Evolutionary conservation across 2,113 vertebrate species (phyloP).

Genomic region (Grammomys dolichurus): DNA sequence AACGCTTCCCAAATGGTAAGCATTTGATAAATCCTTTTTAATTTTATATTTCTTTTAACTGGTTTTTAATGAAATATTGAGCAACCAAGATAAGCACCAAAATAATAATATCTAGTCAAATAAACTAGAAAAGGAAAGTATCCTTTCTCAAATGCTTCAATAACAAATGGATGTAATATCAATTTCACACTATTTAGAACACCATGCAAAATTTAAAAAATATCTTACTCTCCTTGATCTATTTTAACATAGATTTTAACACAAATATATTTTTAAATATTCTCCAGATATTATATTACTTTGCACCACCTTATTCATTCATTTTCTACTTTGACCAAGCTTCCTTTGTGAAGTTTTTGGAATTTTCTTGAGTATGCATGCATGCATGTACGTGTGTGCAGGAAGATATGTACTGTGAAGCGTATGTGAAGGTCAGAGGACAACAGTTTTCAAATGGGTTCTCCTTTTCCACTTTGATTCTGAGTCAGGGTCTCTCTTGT

Average conservation of each 20-base stretch:
- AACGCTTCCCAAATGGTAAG: neutral
- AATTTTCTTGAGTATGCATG: neutral
- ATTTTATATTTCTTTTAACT: slow-evolving; percentile 17
- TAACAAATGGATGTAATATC: slow-evolving; percentile 11
- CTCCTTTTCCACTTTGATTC: neutral
- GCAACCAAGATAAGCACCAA: slow-evolving; percentile 17
- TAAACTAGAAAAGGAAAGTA: slow-evolving; percentile 41
- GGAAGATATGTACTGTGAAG: neutral
- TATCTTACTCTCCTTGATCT: neutral
- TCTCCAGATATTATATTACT: neutral
- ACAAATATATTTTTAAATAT: neutral
- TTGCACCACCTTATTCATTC: neutral
- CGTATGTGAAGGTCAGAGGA: neutral
- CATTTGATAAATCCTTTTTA: slow-evolving; percentile 24
- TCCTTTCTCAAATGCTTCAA: neutral
- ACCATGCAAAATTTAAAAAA: neutral
- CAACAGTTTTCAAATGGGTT: neutral
- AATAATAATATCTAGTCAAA: neutral
- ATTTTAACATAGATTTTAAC: neutral
- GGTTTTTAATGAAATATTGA: neutral
- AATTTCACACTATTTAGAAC: neutral
- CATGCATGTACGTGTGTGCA: neutral
- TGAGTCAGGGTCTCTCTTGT: neutral
- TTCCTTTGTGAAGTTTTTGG: neutral
- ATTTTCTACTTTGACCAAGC: neutral